A percentile compares a stretch with the other conserved stretches of the same genome.
phyloP scores from a whole-genome alignment of 2,888 invertebrate genomes.

The Chalcis sispes region DNA sequence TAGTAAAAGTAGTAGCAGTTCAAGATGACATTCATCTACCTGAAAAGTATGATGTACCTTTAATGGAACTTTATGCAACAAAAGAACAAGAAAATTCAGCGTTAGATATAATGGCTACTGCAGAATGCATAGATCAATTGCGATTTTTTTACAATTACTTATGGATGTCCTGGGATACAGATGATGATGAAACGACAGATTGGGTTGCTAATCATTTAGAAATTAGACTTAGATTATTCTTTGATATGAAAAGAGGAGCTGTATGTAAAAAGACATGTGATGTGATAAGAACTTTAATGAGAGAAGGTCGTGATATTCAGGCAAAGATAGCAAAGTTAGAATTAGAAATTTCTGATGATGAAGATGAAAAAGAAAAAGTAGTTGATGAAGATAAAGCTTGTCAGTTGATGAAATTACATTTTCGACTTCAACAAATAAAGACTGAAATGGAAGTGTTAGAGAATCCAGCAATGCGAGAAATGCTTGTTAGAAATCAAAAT shows the following conservation, averaged over 20 bases:
- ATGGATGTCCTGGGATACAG: constrained; percentile 85
- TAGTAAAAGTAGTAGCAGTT: constrained; percentile 80
- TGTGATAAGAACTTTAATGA: constrained; percentile 77
- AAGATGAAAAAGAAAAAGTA: constrained; percentile 62
- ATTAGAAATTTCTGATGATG: constrained; percentile 72
- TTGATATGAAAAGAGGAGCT: constrained; percentile 78
- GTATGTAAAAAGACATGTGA: constrained; percentile 77
- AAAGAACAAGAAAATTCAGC: constrained; percentile 79
- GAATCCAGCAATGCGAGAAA: constrained; percentile 79
- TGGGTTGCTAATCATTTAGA: constrained; percentile 79
- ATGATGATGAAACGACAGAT: constrained; percentile 80
- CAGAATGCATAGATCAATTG: constrained; percentile 81
- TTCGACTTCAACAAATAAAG: constrained; percentile 79
- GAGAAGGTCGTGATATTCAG: constrained; percentile 78
- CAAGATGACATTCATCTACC: constrained; percentile 82
- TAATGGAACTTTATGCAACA: constrained; percentile 82
- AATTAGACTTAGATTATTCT: constrained; percentile 78
- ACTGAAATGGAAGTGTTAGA: constrained; percentile 80
- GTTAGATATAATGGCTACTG: constrained; percentile 80
- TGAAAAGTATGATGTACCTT: constrained; percentile 79
- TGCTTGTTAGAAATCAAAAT: constrained; percentile 70
- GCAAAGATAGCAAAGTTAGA: constrained; percentile 76
- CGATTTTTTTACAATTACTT: constrained; percentile 82
- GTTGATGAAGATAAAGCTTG: constrained; percentile 74
- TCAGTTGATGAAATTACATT: constrained; percentile 78